Percentiles rank a stretch among this genome's conserved stretches.
These are phyloP conservation scores for Buceros bicornis DNA, from an alignment of 2,797 vertebrate species.

Conservation along the genomic window DNA sequence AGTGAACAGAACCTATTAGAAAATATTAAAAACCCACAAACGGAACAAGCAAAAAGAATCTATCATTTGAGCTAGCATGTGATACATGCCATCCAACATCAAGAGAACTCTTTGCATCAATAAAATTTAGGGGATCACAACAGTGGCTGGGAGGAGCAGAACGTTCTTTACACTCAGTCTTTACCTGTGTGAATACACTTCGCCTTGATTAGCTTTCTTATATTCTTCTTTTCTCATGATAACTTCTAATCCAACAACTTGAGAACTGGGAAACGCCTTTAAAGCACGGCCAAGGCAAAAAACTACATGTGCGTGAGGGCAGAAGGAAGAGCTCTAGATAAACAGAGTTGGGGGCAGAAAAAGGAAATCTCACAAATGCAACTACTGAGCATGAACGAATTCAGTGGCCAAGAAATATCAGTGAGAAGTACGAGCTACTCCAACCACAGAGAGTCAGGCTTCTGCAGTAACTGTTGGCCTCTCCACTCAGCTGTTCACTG, in stretches of 20 bases:
- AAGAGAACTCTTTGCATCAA: background rate
- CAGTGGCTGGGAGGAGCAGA: background rate
- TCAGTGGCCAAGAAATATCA: background rate
- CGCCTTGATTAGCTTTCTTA: background rate
- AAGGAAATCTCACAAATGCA: background rate
- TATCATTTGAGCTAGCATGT: background rate
- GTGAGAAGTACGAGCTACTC: background rate
- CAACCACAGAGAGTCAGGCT: fast-evolving
- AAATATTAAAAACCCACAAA: constrained; percentile 1
- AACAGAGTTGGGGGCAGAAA: background rate
- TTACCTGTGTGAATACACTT: background rate
- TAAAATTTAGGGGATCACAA: background rate
- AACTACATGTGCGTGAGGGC: background rate
- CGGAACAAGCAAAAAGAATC: background rate
- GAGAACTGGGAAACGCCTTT: background rate
- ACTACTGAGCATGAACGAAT: background rate
- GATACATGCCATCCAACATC: background rate
- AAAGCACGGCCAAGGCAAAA: background rate
- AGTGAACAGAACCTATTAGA: background rate
- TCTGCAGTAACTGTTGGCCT: background rate
- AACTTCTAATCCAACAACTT: background rate
- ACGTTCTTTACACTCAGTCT: background rate
- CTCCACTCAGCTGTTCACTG: background rate
- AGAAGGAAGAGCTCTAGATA: background rate
- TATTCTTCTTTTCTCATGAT: background rate